Evolutionary conservation across 2,888 invertebrate genomes (phyloP), one percentile per base, ranked within the genome.

Genomic region (Ceramica pisi): DNA sequence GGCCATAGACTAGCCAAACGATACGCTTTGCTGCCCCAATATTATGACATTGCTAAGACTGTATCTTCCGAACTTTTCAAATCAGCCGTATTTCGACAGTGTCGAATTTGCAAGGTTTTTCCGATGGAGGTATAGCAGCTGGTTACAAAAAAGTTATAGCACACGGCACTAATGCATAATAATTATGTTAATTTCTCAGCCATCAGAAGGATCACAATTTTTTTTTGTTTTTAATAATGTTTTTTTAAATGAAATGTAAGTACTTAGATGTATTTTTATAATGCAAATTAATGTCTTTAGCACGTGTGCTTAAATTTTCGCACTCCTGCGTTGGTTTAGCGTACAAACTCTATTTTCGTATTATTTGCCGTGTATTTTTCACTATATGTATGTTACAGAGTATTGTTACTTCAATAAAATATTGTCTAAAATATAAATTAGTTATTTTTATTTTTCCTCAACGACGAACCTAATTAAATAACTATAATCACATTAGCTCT

Each of bases 381-480:
- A 91, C 87, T 90, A 90, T 91, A 92, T 93, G 87, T 94, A 93
- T 92, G 93, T 94, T 94, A 92, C 86, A 92, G 89, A 93, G 89
- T 94, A 95, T 94, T 94, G 94, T 95, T 94, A 94, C 89, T 92
- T 91, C 92, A 95, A 93, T 95, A 94, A 94, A 90, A 92, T 90
- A 91, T 90, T 89, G 89, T 92, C 83, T 88, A 88, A 89, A 80
- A 61, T 76, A 62, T 76, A 87, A 67, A 26, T 69, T 1, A 0
- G 38, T 67, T 56, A 10, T 77, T 73, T 75, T 60, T 59, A 75
- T 77, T 85, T 81, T 59, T 51, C 41, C 59, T 50, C 8, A 41
- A 51, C 46, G n/a, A 21, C 8, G 1, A n/a, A 26, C 16, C 60
- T 60, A 26, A 38, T 38, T 12, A 31, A 31, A 31, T 31, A 31